Evolutionary conservation across 2,888 invertebrate species (phyloP), one percentile per base, ranked within the genome.

Genomic region (Hartigia nigra): DNA sequence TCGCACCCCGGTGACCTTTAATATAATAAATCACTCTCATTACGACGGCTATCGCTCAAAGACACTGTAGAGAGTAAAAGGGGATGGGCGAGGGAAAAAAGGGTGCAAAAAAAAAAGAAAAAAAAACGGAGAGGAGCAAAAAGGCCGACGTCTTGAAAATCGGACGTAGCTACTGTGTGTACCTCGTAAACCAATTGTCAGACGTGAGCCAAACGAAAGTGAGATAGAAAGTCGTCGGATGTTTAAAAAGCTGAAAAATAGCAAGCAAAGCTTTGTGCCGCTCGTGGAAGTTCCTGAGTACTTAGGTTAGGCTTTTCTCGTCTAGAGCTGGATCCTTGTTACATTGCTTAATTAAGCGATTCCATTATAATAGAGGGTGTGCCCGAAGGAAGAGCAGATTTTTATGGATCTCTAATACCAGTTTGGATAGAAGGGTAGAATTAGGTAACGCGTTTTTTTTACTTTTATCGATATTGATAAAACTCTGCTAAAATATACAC

Each of bases 41-140:
- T 85, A 84, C 78, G 74, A 76, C 75, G 81, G 79, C 77, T 79
- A 84, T 84, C 81, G 82, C 77, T 86, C 84, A 83, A 83, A 81
- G 81, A 76, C 76, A 72, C 78, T 74, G 76, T 70, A 75, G 79
- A 70, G 75, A 55, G 74, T 69, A 69, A 77, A 80, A 77, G 75
- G 77, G 75, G 74, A 76, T 69, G 78, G 77, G 14, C 70, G 12
- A 5, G 75, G 31, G 31, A 32, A 55, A 70, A 34, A 35, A 31
- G 76, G 14, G 39, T 37, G n/a, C 5, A 32, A 37, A 69, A 80
- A 76, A 72, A 76, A 72, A 75, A 77, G 78, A 34, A 34, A 39
- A 35, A 76, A 76, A 69, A 81, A 77, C n/a, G 36, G 55, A 81
- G 70, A 76, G 75, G 70, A 37, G 80, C 12, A 70, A 76, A 34